A percentile compares a stretch with the other conserved stretches of the same genome.
Evolutionary conservation across 2,113 vertebrate species (phyloP).

Genomic region (Hystrix brachyura): DNA sequence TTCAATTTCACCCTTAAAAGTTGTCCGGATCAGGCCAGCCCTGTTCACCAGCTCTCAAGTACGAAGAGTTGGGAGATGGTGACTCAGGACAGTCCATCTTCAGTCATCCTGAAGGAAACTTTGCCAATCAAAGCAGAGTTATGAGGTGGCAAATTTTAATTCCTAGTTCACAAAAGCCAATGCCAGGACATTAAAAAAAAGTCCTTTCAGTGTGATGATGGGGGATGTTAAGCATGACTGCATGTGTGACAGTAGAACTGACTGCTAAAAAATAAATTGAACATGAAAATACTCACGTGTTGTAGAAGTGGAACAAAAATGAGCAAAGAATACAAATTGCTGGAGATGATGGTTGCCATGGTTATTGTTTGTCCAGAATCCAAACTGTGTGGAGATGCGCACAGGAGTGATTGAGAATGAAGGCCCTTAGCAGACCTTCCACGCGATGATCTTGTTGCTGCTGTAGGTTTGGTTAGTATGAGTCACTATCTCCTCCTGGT

Average conservation of each 20-base stretch:
- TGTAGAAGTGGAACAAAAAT: slow-evolving; percentile 64
- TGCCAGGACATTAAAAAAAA: slow-evolving; percentile 16
- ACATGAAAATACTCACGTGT: slow-evolving; percentile 34
- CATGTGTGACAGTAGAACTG: background rate
- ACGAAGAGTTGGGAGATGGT: slow-evolving; percentile 66
- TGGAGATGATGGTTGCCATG: slow-evolving; percentile 69
- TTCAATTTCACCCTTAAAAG: slow-evolving; percentile 65
- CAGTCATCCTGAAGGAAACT: slow-evolving; percentile 61
- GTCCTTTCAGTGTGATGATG: background rate
- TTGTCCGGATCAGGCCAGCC: background rate
- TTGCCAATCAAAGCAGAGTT: slow-evolving; percentile 46
- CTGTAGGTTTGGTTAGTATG: background rate
- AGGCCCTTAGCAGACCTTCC: background rate
- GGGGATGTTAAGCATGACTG: background rate
- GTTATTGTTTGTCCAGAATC: slow-evolving; percentile 64
- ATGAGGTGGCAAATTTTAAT: slow-evolving; percentile 41
- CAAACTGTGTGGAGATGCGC: background rate
- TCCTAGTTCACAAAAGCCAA: slow-evolving; percentile 61
- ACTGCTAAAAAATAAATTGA: slow-evolving; percentile 47
- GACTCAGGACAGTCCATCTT: slow-evolving; percentile 33
- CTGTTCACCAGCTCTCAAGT: slow-evolving; percentile 37
- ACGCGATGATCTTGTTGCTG: background rate
- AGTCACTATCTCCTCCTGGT: background rate
- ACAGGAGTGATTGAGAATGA: slow-evolving; percentile 46
- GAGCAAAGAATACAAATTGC: slow-evolving; percentile 67